Evolutionary conservation across 2,888 invertebrate species (phyloP), one percentile per base, ranked within the genome.

Genomic region (Zele albiditarsus): DNA sequence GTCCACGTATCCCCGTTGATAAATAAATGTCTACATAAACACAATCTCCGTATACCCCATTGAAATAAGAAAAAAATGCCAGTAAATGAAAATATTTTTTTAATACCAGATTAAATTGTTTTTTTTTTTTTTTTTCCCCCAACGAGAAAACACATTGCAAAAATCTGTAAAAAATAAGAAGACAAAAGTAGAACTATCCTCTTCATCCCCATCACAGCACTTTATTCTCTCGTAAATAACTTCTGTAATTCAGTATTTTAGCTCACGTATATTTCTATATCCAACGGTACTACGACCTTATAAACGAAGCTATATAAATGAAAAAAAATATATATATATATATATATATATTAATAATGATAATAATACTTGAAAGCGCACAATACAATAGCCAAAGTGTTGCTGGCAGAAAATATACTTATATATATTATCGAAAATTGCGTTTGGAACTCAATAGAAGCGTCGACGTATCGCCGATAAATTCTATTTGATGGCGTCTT

Each of bases 401-500:
- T 53, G 53, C 53, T n/a, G 20, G 53, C 8, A 23, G 4, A n/a
- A 53, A 10, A 53, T 53, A 53, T 20, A 53, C 20, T 20, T 53
- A 53, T 53, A 68, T 68, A 57, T 33, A 57, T 68, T 67, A 68
- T 53, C 53, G 57, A 68, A 68, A 68, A 68, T 68, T 68, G 68
- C 68, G 49, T 57, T 57, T 23, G 57, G 57, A 53, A 57, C 68
- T 68, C 33, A 68, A 68, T 68, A 68, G 53, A 31, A 14, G 12
- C 23, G 33, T 57, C 57, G 68, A 68, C 28, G 68, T 68, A 68
- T 68, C 68, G 57, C 20, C 68, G 12, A 68, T 68, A 68, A 68
- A 68, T 68, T 68, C 57, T 53, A 68, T 68, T 68, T 68, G 68
- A 68, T 68, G 68, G 68, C 57, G 53, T 57, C 68, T 68, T 68